Percentiles rank a stretch among this genome's conserved stretches.
Evolutionary conservation across 1,140 invertebrate species (phyloP).

Genomic region (Bombus pascuorum): DNA sequence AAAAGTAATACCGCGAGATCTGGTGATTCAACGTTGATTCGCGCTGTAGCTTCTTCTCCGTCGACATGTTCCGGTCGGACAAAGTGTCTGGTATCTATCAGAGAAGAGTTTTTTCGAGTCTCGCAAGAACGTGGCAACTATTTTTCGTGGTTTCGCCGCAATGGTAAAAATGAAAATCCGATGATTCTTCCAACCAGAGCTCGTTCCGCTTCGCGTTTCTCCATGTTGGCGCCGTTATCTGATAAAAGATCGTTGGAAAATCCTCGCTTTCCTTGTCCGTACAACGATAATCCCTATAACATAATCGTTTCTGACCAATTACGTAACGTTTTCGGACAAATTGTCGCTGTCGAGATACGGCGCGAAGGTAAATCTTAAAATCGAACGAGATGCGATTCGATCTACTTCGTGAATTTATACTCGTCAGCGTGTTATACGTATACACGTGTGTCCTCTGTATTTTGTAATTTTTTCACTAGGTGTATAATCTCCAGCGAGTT

Average conservation of each 20-base stretch:
- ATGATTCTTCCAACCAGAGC: neutral
- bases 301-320: neutral
- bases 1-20: neutral
- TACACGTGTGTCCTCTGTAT: neutral
- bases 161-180: neutral
- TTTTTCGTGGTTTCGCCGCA: constrained; percentile 42
- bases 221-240: neutral
- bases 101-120: constrained; percentile 38
- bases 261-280: neutral
- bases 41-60: constrained; percentile 24
- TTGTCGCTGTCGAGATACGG: no score
- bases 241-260: neutral
- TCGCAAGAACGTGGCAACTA: constrained; percentile 40
- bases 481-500: neutral
- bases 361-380: neutral
- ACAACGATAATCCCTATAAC: neutral
- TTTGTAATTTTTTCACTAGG: neutral
- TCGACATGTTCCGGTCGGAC: constrained; percentile 35
- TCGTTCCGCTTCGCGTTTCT: neutral
- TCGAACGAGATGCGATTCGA: neutral
- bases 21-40: neutral
- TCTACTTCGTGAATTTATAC: neutral
- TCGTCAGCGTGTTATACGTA: no score
- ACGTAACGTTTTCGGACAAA: neutral
- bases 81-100: constrained; percentile 55